These are phyloP conservation scores for Burhinus bistriatus DNA, from an alignment of 2,113 vertebrate genomes.

Conservation along the genomic window DNA sequence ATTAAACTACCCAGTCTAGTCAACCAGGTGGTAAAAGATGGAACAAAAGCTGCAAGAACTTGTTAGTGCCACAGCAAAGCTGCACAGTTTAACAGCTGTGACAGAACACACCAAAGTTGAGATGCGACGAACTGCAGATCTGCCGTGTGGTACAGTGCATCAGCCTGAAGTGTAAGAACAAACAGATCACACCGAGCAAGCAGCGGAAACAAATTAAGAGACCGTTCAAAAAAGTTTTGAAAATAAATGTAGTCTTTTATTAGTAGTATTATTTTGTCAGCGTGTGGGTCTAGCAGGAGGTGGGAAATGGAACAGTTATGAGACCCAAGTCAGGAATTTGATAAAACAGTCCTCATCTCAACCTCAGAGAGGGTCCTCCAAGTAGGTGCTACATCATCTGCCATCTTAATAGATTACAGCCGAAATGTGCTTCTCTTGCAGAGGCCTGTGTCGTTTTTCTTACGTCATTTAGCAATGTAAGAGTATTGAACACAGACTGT, in stretches of 20 bases:
- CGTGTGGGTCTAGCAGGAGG: background rate
- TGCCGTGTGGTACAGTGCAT: accelerated
- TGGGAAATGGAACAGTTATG: background rate
- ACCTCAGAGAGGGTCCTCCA: background rate
- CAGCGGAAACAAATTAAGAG: background rate
- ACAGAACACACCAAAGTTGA: background rate
- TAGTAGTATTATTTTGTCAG: background rate
- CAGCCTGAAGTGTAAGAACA: background rate
- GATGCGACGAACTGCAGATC: background rate
- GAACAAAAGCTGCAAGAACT: background rate
- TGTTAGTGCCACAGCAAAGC: background rate
- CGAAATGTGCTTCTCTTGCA: accelerated
- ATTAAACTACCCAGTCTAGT: background rate
- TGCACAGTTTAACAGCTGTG: background rate
- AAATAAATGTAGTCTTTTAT: background rate
- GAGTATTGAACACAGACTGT: background rate
- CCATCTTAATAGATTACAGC: accelerated
- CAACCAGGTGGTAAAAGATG: background rate
- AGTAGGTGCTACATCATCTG: background rate
- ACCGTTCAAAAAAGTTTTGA: background rate
- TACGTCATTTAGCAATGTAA: accelerated
- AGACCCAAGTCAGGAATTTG: background rate
- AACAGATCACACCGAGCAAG: background rate
- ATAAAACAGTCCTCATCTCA: background rate
- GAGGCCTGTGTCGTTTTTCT: background rate